Percentiles rank a stretch among this genome's conserved stretches.
These are phyloP conservation scores for Scleropages formosus DNA, from an alignment of 2,797 vertebrate genomes.

Conservation along the genomic window DNA sequence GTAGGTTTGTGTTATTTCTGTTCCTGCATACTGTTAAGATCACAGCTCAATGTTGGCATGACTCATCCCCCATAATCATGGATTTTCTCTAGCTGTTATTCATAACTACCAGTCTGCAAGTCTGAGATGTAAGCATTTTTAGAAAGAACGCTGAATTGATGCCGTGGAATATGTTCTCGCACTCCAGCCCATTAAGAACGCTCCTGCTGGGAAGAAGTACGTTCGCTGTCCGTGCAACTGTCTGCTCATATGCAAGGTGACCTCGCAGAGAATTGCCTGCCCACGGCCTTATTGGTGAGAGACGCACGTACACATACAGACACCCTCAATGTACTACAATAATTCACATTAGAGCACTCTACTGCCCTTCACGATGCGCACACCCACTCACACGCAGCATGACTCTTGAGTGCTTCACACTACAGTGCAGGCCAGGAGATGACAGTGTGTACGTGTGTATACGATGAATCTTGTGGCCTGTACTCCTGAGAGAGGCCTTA, in stretches of 20 bases:
- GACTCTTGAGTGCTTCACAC: no score
- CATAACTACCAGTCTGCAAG: background rate
- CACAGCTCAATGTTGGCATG: background rate
- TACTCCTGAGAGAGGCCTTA: no score
- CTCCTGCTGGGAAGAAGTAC: conserved; percentile 90
- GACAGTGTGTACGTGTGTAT: no score
- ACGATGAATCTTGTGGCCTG: no score
- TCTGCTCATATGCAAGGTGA: conserved; percentile 93
- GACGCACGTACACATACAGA: background rate
- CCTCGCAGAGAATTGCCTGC: conserved; percentile 90
- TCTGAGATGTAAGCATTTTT: no score
- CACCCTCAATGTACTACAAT: background rate
- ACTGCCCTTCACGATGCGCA: background rate
- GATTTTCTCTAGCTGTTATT: background rate
- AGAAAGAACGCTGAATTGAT: no score
- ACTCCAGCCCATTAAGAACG: conserved; percentile 89
- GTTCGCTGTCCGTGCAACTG: conserved; percentile 94
- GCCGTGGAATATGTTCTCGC: conserved; percentile 42
- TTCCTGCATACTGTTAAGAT: background rate
- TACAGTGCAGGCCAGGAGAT: no score
- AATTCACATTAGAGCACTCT: background rate
- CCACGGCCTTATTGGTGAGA: conserved; percentile 89
- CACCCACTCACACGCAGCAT: no score
- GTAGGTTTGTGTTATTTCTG: background rate
- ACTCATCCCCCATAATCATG: background rate